Evolutionary conservation across 2,797 vertebrate species (phyloP).

Genomic region (Cryptoprocta ferox): DNA sequence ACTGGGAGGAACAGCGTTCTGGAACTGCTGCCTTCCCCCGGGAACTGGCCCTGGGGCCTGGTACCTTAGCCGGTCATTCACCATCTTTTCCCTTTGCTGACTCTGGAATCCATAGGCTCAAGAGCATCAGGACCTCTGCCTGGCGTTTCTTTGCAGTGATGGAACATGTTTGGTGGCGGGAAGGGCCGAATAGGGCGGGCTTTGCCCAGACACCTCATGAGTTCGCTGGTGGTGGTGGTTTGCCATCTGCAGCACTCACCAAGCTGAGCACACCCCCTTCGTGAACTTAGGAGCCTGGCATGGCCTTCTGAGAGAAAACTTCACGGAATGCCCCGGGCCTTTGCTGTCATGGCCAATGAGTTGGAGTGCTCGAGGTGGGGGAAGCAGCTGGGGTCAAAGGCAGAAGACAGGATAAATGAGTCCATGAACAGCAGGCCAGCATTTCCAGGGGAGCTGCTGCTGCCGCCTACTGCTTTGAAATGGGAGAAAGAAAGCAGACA

Average conservation of each 20-base stretch:
- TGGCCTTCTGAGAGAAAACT: not conserved
- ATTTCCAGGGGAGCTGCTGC: not conserved
- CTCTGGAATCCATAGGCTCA: not conserved
- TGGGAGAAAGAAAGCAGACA: not conserved
- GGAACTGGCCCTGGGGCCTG: not conserved
- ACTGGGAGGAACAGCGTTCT: not conserved
- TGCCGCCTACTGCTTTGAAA: not conserved
- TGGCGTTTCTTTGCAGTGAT: not conserved
- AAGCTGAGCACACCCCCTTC: not conserved
- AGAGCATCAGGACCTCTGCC: not conserved
- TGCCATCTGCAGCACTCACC: not conserved
- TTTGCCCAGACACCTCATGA: not conserved
- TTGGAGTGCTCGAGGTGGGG: not conserved
- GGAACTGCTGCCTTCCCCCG: not conserved
- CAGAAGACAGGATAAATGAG: not conserved
- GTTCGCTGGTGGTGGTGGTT: not conserved
- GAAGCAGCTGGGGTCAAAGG: not conserved
- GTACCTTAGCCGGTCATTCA: accelerated
- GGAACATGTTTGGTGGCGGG: accelerated
- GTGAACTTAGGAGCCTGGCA: not conserved
- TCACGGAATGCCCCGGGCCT: not conserved
- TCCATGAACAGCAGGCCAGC: not conserved
- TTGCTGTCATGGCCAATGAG: not conserved
- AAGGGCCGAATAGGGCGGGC: not conserved
- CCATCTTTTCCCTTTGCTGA: not conserved